A percentile compares a stretch with the other conserved stretches of the same genome.
phyloP scores from a whole-genome alignment of 2,888 invertebrate genomes.

The Muschampia plurimacula region DNA sequence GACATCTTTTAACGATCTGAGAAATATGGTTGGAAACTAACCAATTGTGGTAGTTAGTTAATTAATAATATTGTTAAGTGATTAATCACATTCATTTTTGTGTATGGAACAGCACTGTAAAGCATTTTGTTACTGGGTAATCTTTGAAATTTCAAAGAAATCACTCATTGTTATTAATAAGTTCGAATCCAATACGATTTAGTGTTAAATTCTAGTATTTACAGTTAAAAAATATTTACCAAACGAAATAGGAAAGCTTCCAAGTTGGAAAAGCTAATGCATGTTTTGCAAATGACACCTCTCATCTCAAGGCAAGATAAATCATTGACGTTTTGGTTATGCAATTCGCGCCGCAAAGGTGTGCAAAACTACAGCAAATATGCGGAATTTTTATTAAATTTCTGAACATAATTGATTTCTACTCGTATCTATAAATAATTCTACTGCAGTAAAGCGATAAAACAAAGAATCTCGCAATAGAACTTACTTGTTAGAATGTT shows the following conservation, averaged over 20 bases:
- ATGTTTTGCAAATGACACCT: constrained; percentile 50
- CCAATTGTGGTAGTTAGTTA: too few relatives aligned
- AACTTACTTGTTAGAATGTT: constrained; percentile 86
- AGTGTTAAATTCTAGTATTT: background rate
- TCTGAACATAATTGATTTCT: background rate
- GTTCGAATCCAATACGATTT: background rate
- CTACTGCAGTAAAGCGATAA: background rate
- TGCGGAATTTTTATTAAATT: background rate
- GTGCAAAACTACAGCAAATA: constrained; percentile 23
- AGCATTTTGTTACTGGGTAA: too few relatives aligned
- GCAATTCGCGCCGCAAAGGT: constrained; percentile 64
- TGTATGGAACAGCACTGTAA: too few relatives aligned
- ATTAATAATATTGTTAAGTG: too few relatives aligned
- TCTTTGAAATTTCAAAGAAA: too few relatives aligned
- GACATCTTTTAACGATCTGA: too few relatives aligned
- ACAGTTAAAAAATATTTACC: background rate
- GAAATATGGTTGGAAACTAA: too few relatives aligned
- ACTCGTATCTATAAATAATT: background rate
- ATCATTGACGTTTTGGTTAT: constrained; percentile 80
- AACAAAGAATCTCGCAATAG: constrained; percentile 29
- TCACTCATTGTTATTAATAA: background rate
- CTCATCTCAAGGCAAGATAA: constrained; percentile 54
- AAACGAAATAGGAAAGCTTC: constrained; percentile 5
- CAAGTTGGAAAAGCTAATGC: constrained; percentile 20
- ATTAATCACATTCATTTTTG: too few relatives aligned